Evolutionary conservation across 2,888 invertebrate species (phyloP).

Genomic region (Acronicta psi): DNA sequence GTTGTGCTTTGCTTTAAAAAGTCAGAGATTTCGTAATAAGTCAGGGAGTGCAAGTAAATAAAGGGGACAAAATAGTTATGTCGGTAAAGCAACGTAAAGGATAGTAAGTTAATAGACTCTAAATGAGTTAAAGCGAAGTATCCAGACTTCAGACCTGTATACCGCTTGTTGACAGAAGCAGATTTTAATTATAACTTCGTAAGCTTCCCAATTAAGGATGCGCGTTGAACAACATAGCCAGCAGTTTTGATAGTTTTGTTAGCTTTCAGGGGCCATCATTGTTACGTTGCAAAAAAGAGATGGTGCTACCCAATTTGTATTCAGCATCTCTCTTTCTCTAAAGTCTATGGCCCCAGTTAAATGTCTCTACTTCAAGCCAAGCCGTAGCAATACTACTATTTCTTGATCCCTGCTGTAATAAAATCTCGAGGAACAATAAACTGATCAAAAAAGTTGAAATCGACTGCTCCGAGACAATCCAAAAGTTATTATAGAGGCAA

Average conservation of each 20-base stretch:
- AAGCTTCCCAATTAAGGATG: constrained; percentile 38
- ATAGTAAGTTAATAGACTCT: background rate
- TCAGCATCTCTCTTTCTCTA: no score
- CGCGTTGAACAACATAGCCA: constrained; percentile 23
- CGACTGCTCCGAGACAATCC: constrained; percentile 19
- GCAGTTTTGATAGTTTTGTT: constrained; percentile 29
- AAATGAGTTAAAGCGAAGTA: background rate
- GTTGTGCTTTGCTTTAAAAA: no score
- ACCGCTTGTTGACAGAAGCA: constrained; percentile 31
- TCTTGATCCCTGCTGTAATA: no score
- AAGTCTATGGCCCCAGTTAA: no score
- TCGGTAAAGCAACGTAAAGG: background rate
- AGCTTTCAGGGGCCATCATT: no score
- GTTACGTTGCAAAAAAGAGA: no score
- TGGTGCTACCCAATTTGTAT: no score
- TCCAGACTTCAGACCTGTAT: constrained; percentile 7
- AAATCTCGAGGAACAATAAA: constrained; percentile 20
- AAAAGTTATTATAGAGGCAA: constrained; percentile 34
- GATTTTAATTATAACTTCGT: constrained; percentile 48
- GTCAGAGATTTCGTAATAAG: no score
- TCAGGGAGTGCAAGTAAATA: no score
- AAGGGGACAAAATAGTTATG: no score
- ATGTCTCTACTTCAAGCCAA: constrained; percentile 1
- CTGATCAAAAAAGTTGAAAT: constrained; percentile 40
- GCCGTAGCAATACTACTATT: background rate